These are phyloP conservation scores for Tinea pellionella DNA, from an alignment of 2,888 invertebrate species.

Conservation along the genomic window DNA sequence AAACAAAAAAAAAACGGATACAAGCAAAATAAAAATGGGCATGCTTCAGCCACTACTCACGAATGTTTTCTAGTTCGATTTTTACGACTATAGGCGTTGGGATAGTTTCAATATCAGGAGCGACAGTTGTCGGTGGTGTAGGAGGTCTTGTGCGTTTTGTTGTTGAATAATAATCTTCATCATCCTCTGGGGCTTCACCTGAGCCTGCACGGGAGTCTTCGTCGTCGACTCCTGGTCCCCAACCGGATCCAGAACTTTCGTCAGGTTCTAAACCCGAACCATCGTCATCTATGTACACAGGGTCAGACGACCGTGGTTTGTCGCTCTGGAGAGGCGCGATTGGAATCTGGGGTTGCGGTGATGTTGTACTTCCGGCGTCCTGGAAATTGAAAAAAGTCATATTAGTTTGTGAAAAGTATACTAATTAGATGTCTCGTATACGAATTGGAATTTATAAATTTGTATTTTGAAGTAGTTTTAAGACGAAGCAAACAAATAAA, in stretches of 20 bases:
- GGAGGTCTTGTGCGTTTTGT: conserved; percentile 18
- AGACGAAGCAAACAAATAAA: too few species aligned
- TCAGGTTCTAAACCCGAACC: conserved; percentile 77
- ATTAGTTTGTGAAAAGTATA: not conserved
- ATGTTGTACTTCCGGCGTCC: conserved; percentile 38
- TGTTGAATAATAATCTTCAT: conserved; percentile 48
- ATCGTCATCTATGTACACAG: conserved; percentile 83
- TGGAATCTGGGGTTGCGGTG: conserved; percentile 22
- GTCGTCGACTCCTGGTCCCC: conserved; percentile 83
- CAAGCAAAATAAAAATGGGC: conserved; percentile 48
- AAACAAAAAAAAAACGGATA: not conserved
- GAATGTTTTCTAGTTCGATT: conserved; percentile 48
- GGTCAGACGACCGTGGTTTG: conserved; percentile 55
- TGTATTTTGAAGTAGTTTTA: too few species aligned
- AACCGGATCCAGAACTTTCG: conserved; percentile 87
- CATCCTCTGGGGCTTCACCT: conserved; percentile 45
- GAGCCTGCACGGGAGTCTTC: conserved; percentile 69
- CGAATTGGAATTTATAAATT: not conserved
- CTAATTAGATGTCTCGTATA: conserved; percentile 9
- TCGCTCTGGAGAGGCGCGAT: conserved; percentile 41
- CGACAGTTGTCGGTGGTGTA: conserved; percentile 20
- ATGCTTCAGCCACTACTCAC: conserved; percentile 68
- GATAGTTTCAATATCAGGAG: conserved; percentile 24
- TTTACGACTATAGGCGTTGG: conserved; percentile 31
- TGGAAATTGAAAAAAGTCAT: conserved; percentile 30